Base-by-base conservation (phyloP, 2,797 vertebrate genomes). In the Potorous gilbertii region DNA sequence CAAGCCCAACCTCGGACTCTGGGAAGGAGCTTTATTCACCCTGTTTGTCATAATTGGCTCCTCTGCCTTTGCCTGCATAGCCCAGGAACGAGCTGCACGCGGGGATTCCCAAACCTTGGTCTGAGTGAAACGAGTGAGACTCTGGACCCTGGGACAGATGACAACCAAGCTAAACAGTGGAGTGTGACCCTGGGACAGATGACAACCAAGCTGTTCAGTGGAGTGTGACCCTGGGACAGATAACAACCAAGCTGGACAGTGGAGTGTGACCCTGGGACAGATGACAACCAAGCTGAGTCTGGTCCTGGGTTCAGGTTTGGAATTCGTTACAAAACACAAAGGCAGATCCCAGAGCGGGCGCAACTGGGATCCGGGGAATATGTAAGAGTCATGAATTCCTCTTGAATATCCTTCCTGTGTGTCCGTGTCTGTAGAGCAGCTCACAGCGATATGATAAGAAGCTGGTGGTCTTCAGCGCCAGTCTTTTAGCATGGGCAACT, bases 11-110 rank as follows among this genome's bases (percentile, higher is more conserved):
- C 99, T 99, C 40, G 99, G 99, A 99, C 99, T 99, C 97, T 97
- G 99, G 94, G 99, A 99, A 0, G 99, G 99, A 0, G 99, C 99
- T 74, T 97, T 99, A 97, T 99, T 99, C 98, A 99, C 99, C 98
- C 98, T 99, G 97, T 99, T 99, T 96, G 99, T 99, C 94, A 99
- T 99, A 93, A 99, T 99, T 31, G 99, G 99, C 96, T 99, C 99
- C 56, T 99, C 99, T 0, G 99, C 99, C 90, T 99, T 99, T 27
- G 99, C 99, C 97, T 99, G 99, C 99, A 99, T 99, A 99, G 99
- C 99, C 0, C 99, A 99, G 98, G 99, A 99, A 98, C 99, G 99
- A 99, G 97, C 91, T 96, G 62, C 91, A 96, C 66, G 87, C 87
- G 55, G 90, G 93, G 97, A 90, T 95, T 96, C 96, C 96, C 96